These are phyloP conservation scores for Cancer borealis DNA, from an alignment of 2,888 invertebrate genomes.

Conservation along the genomic window DNA sequence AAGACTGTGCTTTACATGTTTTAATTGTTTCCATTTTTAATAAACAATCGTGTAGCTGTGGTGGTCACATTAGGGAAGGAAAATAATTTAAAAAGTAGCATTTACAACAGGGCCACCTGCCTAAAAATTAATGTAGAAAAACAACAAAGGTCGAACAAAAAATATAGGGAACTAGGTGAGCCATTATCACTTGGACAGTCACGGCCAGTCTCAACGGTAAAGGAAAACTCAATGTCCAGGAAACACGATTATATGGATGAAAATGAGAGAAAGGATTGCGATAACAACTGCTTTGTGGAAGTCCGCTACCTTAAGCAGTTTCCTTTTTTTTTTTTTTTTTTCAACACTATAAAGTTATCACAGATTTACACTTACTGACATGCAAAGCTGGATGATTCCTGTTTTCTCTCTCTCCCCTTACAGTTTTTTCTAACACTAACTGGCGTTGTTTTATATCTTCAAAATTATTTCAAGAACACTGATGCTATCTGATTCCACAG, in stretches of 20 bases:
- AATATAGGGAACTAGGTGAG: not conserved
- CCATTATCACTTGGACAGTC: not conserved
- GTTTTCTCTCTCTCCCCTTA: too few species aligned
- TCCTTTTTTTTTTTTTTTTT: too few species aligned
- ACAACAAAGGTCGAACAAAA: not conserved
- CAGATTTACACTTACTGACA: too few species aligned
- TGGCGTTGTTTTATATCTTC: not conserved
- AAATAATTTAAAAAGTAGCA: not conserved
- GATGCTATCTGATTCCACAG: not conserved
- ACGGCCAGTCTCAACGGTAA: not conserved
- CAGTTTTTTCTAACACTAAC: not conserved
- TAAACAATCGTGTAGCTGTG: not conserved
- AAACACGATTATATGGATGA: not conserved
- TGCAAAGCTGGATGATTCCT: too few species aligned
- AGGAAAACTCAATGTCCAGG: not conserved
- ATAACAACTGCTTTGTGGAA: too few species aligned
- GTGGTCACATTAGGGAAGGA: not conserved
- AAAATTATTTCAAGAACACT: not conserved
- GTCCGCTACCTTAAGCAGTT: too few species aligned
- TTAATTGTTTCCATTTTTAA: not conserved
- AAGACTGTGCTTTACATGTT: not conserved
- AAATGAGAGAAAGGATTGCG: too few species aligned
- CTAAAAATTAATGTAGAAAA: not conserved
- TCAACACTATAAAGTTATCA: too few species aligned
- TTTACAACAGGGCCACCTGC: not conserved